phyloP scores from a whole-genome alignment of 2,797 vertebrate species.

The Steatocranus sp. region DNA sequence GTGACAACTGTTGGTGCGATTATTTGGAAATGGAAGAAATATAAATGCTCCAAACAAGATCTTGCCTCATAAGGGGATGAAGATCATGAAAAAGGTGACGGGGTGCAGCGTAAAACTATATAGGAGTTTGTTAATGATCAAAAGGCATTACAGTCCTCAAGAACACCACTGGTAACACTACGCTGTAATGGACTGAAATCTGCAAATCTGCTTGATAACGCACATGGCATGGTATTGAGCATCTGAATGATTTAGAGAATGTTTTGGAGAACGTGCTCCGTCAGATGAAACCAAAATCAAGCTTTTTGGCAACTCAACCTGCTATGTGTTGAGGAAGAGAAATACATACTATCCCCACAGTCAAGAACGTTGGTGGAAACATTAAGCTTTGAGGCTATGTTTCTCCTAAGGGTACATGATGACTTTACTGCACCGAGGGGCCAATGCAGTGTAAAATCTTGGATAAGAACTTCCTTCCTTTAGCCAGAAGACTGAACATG shows the following conservation, averaged over 20 bases:
- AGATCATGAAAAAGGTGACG: rapidly evolving
- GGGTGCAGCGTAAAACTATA: background rate
- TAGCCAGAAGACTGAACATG: background rate
- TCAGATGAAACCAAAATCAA: background rate
- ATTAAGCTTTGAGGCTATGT: background rate
- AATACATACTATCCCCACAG: background rate
- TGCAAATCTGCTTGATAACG: background rate
- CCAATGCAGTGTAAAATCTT: background rate
- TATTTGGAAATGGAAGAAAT: background rate
- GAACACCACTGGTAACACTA: background rate
- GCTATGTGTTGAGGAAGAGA: background rate
- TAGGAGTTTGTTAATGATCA: background rate
- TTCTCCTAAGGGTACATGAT: background rate
- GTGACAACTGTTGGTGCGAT: background rate
- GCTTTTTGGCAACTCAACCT: background rate
- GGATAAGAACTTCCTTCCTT: background rate
- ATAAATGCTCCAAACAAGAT: background rate
- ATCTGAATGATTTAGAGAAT: background rate
- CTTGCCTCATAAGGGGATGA: background rate
- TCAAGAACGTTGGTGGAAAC: background rate
- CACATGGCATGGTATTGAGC: background rate
- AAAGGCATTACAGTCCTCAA: background rate
- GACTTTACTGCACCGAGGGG: background rate
- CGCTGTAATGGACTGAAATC: background rate
- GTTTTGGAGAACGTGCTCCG: background rate